These are phyloP conservation scores for Brachyalestes nurse DNA, from an alignment of 2,797 vertebrate species.

Conservation along the genomic window DNA sequence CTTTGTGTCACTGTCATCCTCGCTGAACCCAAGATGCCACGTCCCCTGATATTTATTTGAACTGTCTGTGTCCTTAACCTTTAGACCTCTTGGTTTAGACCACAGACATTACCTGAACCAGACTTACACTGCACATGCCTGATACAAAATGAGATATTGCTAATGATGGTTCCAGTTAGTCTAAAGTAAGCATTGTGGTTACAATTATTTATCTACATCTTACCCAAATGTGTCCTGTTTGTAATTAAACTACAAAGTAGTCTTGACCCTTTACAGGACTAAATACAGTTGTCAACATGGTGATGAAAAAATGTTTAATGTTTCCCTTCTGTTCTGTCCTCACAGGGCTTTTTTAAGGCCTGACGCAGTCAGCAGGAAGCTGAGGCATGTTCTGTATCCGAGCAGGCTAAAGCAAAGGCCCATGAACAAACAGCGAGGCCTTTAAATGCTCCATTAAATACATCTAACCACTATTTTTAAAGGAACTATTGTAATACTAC, in stretches of 20 bases:
- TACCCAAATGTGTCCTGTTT: slow-evolving; percentile 9
- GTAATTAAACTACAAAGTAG: slow-evolving; percentile 43
- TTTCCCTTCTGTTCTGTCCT: slow-evolving; percentile 41
- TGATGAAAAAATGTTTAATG: slow-evolving; percentile 47
- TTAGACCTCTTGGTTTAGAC: background rate
- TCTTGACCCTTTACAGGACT: slow-evolving; percentile 39
- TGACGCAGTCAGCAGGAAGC: slow-evolving; percentile 7
- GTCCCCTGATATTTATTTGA: background rate
- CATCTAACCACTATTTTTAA: slow-evolving; percentile 54
- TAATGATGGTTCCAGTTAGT: slow-evolving; percentile 2
- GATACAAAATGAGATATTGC: slow-evolving; percentile 5
- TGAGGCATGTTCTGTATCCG: slow-evolving; percentile 26
- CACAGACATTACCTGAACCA: slow-evolving; percentile 11
- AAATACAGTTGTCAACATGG: slow-evolving; percentile 58
- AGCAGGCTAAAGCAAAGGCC: background rate
- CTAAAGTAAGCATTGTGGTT: slow-evolving; percentile 17
- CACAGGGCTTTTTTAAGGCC: slow-evolving; percentile 17
- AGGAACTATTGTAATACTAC: slow-evolving; percentile 47
- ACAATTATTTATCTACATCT: slow-evolving; percentile 20
- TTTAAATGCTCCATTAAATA: slow-evolving; percentile 61
- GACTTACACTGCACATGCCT: background rate
- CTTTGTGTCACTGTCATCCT: slow-evolving; percentile 12
- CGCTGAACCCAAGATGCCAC: slow-evolving; percentile 1
- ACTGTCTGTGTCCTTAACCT: background rate
- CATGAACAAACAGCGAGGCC: slow-evolving; percentile 25